Evolutionary conservation across 2,113 vertebrate genomes (phyloP), one percentile per base, ranked within the genome.

Genomic region (Pygathrix nemaeus): DNA sequence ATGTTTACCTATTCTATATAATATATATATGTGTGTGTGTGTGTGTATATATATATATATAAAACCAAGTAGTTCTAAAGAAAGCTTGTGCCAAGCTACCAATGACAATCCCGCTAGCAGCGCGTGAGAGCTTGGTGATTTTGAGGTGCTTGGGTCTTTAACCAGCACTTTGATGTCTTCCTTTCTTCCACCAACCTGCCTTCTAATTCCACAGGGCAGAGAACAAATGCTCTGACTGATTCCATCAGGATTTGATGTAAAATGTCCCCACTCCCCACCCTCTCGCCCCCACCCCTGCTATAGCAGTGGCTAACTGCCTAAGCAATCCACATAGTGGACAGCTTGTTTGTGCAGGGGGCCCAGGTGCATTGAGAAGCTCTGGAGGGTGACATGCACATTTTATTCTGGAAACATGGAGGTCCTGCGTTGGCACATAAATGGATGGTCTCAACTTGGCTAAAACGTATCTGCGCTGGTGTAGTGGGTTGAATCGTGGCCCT

Each of bases 291-390:
- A 2, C 16, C 38, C 48, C 35, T 3, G 20, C 6, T 0, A 32
- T 6, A 5, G 0, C 32, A n/a, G 59, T 38, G 73, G 21, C 52
- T 35, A 35, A 20, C 7, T 27, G 73, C 35, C 48, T 21, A 10
- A 30, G 76, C 27, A 2, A 17, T n/a, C 21, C n/a, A 45, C 10
- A 3, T 1, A 81, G 17, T 13, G 57, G 43, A 18, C 66, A 21
- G 30, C 25, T n/a, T 3, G 3, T 48, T 40, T 23, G 3, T 21
- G n/a, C 12, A 11, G 76, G 45, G 66, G 8, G 9, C 16, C 8
- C 38, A 0, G 1, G 11, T 30, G 35, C 25, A 0, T 16, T 3
- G n/a, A 38, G n/a, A 7, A 5, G 40, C 27, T 35, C 59, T 5
- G 6, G 43, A n/a, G 16, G 27, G 4, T 6, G n/a, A n/a, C 89